Percentiles rank a stretch among this genome's conserved stretches.
Conservation (phyloP, 2,888 invertebrate species). For the Drosophila buzzatii region DNA sequence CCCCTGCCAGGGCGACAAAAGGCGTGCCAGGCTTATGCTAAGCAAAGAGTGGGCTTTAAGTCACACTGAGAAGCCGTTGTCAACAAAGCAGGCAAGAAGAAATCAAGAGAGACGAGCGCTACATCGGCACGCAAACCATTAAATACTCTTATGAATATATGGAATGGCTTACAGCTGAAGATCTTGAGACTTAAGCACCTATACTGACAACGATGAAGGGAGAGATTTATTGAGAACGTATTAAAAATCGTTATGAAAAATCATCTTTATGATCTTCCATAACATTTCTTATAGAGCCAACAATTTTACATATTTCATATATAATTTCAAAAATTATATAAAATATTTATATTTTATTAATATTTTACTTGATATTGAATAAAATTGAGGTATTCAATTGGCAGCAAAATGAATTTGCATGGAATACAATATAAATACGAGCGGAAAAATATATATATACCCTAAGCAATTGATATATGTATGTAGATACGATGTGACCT, state of each 20-base stretch:
- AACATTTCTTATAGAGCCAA: background rate
- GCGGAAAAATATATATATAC: too few species aligned
- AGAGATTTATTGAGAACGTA: background rate
- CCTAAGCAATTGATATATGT: too few species aligned
- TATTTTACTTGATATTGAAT: too few species aligned
- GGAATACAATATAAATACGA: too few species aligned
- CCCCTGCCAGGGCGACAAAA: background rate
- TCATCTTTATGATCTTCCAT: background rate
- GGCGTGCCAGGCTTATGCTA: background rate
- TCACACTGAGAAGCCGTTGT: conserved; percentile 1
- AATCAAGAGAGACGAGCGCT: background rate
- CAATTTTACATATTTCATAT: too few species aligned
- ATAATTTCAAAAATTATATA: too few species aligned
- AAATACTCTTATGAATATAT: background rate
- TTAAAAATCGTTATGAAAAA: background rate
- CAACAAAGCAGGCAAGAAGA: conserved; percentile 2
- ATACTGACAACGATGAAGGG: too few species aligned
- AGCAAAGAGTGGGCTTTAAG: conserved; percentile 21
- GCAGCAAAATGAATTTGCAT: too few species aligned
- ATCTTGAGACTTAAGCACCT: too few species aligned
- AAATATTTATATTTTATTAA: too few species aligned
- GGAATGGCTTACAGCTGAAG: fast-evolving
- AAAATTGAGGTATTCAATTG: too few species aligned
- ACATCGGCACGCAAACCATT: background rate
- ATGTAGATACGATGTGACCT: too few species aligned